Conservation (phyloP, 2,113 vertebrate genomes). For the Macrotis lagotis region DNA sequence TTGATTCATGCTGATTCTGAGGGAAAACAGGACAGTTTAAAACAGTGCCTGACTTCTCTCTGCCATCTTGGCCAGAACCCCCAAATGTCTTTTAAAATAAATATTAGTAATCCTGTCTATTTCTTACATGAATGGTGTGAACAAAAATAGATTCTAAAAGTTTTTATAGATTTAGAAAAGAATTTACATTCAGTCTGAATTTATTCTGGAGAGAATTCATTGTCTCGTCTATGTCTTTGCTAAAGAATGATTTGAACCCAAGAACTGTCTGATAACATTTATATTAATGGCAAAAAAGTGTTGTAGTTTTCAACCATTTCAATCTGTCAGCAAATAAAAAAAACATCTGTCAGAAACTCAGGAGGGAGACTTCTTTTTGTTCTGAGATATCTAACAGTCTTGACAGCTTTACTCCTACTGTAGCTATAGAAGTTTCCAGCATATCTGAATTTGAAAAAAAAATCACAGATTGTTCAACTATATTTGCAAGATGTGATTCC, state of each 20-base stretch:
- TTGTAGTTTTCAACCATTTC: slow-evolving; percentile 67
- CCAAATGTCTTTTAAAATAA: background rate
- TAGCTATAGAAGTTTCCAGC: slow-evolving; percentile 63
- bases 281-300: slow-evolving; percentile 60
- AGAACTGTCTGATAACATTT: slow-evolving; percentile 65
- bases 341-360: slow-evolving; percentile 29
- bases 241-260: slow-evolving; percentile 53
- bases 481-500: slow-evolving; percentile 67
- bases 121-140: slow-evolving; percentile 10
- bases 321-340: slow-evolving; percentile 53
- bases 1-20: no score
- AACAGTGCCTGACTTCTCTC: no score
- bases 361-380: slow-evolving; percentile 49
- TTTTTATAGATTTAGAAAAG: background rate
- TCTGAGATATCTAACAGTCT: slow-evolving; percentile 44
- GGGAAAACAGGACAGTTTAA: no score
- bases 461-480: background rate
- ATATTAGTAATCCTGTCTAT: background rate
- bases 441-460: slow-evolving; percentile 53
- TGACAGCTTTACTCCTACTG: slow-evolving; percentile 55
- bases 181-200: slow-evolving; percentile 49
- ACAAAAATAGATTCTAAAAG: slow-evolving; percentile 26
- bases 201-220: slow-evolving; percentile 28
- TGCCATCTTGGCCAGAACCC: no score
- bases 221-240: slow-evolving; percentile 47